Conservation (phyloP, 30 jellyfish, hydroid and myxozoan species). For the Rhopilema esculentum region DNA sequence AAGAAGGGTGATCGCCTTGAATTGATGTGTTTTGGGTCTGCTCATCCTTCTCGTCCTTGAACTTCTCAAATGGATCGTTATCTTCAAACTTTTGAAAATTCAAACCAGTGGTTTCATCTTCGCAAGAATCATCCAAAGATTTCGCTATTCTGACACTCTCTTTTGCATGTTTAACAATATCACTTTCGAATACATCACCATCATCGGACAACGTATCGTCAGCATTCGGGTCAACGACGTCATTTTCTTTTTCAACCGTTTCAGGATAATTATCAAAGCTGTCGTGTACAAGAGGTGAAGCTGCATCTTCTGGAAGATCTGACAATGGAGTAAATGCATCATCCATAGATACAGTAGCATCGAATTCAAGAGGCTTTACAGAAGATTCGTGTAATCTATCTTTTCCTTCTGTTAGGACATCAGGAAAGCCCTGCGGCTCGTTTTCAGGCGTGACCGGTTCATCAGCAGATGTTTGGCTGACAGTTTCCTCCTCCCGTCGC, state of each 20-base stretch:
- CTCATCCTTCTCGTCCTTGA: neutral
- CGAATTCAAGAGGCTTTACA: constrained; percentile 2
- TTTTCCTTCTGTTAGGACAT: neutral
- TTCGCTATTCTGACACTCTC: constrained; percentile 62
- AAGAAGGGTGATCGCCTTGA: neutral
- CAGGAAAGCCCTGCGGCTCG: neutral
- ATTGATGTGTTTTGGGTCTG: neutral
- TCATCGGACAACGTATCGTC: neutral
- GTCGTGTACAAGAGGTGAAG: constrained; percentile 24
- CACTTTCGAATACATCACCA: constrained; percentile 34
- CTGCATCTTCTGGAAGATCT: constrained; percentile 58
- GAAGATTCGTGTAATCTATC: neutral
- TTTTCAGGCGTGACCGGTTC: neutral
- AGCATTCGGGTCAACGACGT: neutral
- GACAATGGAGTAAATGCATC: constrained; percentile 63
- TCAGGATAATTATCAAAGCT: neutral
- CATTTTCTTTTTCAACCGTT: neutral
- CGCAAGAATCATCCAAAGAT: constrained; percentile 54
- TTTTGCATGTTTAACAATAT: constrained; percentile 44
- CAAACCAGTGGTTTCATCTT: neutral
- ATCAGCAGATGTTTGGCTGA: neutral
- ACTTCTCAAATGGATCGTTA: neutral
- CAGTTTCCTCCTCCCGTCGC: neutral
- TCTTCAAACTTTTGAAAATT: neutral
- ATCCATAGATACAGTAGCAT: neutral